phyloP scores from a whole-genome alignment of 2,888 invertebrate genomes.

The Zygothrica quintamaculata region DNA sequence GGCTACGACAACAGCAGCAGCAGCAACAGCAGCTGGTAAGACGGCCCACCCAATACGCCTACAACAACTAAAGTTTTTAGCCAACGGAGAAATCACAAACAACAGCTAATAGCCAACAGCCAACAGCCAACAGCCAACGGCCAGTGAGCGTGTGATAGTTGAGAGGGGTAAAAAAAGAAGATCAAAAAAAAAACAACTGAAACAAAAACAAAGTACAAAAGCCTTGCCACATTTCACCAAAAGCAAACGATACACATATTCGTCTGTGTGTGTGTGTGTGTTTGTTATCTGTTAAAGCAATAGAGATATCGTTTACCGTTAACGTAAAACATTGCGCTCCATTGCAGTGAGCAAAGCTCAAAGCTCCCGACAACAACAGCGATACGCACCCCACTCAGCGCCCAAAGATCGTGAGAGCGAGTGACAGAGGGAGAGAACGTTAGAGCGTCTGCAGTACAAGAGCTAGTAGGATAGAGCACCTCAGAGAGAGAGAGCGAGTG shows the following conservation, averaged over 20 bases:
- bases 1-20: conserved; percentile 40
- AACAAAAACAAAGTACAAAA: conserved; percentile 26
- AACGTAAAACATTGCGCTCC: conserved; percentile 55
- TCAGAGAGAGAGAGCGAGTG: conserved; percentile 7
- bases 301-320: conserved; percentile 67
- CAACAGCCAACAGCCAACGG: conserved; percentile 13
- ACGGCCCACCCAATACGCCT: conserved; percentile 73
- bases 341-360: conserved; percentile 61
- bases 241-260: conserved; percentile 30
- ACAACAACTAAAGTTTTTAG: conserved; percentile 49
- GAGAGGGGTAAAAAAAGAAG: conserved; percentile 28
- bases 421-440: conserved; percentile 18
- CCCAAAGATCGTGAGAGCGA: conserved; percentile 23
- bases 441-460: conserved; percentile 12
- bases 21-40: conserved; percentile 45
- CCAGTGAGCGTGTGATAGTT: conserved; percentile 45
- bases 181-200: conserved; percentile 24
- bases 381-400: conserved; percentile 26
- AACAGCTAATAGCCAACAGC: conserved; percentile 46
- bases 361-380: conserved; percentile 22
- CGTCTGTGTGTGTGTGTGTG: conserved; percentile 12
- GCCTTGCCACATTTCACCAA: conserved; percentile 70
- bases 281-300: conserved; percentile 49
- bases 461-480: too few relatives aligned
- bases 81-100: conserved; percentile 65